Conservation (phyloP, 2,113 vertebrate genomes). For the Plotosus lineatus region DNA sequence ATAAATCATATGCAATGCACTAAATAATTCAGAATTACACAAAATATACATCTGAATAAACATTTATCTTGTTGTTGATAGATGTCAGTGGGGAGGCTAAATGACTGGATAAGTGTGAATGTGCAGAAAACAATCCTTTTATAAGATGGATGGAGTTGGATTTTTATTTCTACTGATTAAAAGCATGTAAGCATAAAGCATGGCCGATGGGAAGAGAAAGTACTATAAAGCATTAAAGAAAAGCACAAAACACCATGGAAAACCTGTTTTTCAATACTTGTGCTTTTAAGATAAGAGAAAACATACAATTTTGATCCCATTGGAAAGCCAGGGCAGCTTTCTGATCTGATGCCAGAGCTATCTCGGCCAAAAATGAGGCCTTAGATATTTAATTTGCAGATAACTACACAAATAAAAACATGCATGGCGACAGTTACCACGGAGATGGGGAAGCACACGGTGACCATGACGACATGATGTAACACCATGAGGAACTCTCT, state of each 20-base stretch:
- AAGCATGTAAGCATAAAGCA: too few relatives aligned
- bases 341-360: background rate
- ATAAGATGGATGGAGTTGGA: too few relatives aligned
- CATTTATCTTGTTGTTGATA: background rate
- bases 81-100: too few relatives aligned
- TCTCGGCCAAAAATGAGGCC: background rate
- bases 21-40: background rate
- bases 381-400: slow-evolving; percentile 1
- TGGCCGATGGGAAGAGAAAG: too few relatives aligned
- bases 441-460: slow-evolving; percentile 84
- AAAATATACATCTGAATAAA: background rate
- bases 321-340: background rate
- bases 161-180: too few relatives aligned
- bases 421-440: slow-evolving; percentile 76
- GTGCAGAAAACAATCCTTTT: too few relatives aligned
- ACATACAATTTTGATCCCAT: background rate
- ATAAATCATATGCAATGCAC: background rate
- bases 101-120: too few relatives aligned
- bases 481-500: slow-evolving; percentile 85
- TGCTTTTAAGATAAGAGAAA: background rate
- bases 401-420: slow-evolving; percentile 12
- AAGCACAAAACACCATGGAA: too few relatives aligned
- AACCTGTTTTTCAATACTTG: too few relatives aligned
- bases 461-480: slow-evolving; percentile 85
- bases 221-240: too few relatives aligned